Base-by-base conservation (phyloP, 64 coral and sea anemone species). In the Acropora tenuis region DNA sequence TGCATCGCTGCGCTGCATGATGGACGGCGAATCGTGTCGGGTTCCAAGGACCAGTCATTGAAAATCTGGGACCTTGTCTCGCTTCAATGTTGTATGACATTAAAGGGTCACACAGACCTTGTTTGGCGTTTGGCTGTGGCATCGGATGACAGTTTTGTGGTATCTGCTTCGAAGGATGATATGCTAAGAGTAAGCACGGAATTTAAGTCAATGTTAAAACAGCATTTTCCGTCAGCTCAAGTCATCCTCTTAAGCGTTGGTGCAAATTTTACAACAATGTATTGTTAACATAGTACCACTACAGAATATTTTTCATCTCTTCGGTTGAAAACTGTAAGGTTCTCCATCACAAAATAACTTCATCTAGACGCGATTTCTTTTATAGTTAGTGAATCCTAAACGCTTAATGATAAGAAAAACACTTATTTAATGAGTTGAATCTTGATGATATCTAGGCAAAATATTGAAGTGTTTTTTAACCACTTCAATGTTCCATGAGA, bases 111-210 rank as follows among this genome's bases (percentile, higher is more conserved):
- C 45, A 90, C 86, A 40, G 82, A 87, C 80, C 80, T 84, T 47
- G 90, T 96, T 48, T 96, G 95, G 95, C 82, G 75, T 43, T 47
- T 96, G 18, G 82, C 91, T 6, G 91, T 96, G 47, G 68, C 95
- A 43, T 55, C 59, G 10, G 87, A 96, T 47, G 95, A 96, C 76
- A 83, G 80, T 16, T 80, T 96, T n/a, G 71, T 96, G 30, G 95
- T 96, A 18, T 96, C 95, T 40, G 95, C 95, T 5, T 93, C 95
- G 4, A 96, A 96, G 75, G 95, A 96, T 58, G 95, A 96, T 69
- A 93, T 90, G 95, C 59, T 96, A 3, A 96, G 93, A 47, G 82
- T 85, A 63, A 48, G 82, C 17, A 44, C 12, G 10, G 48, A 18
- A 16, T 18, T 12, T 30, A 2, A 6, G 9, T 9, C 9, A 66